phyloP scores from a whole-genome alignment of 2,888 invertebrate species.

The Napeogenes sylphis region DNA sequence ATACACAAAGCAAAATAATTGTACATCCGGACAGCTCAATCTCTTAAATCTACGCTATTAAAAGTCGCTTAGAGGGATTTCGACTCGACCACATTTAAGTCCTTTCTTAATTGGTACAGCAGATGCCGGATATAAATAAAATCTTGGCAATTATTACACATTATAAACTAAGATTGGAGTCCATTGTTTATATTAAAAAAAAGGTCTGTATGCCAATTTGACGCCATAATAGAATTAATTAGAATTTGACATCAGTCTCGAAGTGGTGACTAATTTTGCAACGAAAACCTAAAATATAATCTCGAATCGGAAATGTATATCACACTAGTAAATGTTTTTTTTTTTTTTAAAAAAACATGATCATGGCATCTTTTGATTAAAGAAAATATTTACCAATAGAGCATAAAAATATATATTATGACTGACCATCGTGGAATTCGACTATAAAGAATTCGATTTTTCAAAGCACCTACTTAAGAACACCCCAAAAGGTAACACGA shows the following conservation, averaged over 20 bases:
- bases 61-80: slow-evolving; percentile 26
- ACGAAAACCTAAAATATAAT: too few relatives aligned
- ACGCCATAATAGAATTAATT: too few relatives aligned
- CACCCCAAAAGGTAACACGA: slow-evolving; percentile 51
- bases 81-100: slow-evolving; percentile 19
- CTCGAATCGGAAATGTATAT: too few relatives aligned
- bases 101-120: slow-evolving; percentile 29
- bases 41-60: slow-evolving; percentile 23
- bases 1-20: too few relatives aligned
- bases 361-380: not conserved
- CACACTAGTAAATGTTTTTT: too few relatives aligned
- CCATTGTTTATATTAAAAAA: too few relatives aligned
- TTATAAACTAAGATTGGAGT: slow-evolving; percentile 3
- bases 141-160: slow-evolving; percentile 23
- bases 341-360: too few relatives aligned
- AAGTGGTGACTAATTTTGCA: too few relatives aligned
- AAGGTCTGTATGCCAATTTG: too few relatives aligned
- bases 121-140: slow-evolving; percentile 27
- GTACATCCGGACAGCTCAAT: slow-evolving; percentile 8
- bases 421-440: not conserved
- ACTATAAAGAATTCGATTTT: slow-evolving; percentile 23
- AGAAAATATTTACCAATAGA: not conserved
- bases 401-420: not conserved
- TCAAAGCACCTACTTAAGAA: slow-evolving; percentile 23
- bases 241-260: too few relatives aligned